Evolutionary conservation across 2,797 vertebrate genomes (phyloP), one percentile per base, ranked within the genome.

Genomic region (Pitangus sulphuratus): DNA sequence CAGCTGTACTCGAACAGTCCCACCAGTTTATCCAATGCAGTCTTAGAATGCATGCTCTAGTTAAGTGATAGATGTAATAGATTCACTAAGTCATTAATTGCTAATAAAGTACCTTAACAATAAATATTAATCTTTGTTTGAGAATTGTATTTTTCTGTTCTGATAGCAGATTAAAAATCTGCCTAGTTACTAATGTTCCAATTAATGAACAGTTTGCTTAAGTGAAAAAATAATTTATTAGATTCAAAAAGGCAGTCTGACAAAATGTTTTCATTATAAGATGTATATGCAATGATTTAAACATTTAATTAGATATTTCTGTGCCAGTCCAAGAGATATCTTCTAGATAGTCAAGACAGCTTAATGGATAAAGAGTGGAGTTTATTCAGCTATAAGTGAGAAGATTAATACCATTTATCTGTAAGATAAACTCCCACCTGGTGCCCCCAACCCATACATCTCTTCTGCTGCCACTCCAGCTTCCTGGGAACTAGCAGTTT

Each of bases 131-230:
- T 87, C 85, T 91, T 87, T 83, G 66, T 78, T 95, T 64, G 84
- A 53, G 66, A 94, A 93, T 96, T 96, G 87, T 93, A 83, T 96
- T 97, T 97, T 97, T 93, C 89, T 94, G 33, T 82, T 93, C 93
- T 84, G 77, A 96, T 95, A 87, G 77, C 2, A 1, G 84, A 97
- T 94, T 92, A 85, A 93, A 92, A 95, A 87, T 53, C 61, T 69
- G 16, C 90, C 93, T n/a, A 57, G 70, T 93, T 96, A 96, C 91
- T 97, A 97, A 97, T 95, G 87, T 77, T 79, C 91, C 95, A 93
- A 96, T 94, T 97, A 96, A 97, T 79, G 82, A 90, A 95, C 3
- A 0, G 76, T 96, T 97, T 96, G 82, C 89, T 94, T 94, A 95
- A 95, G 64, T 87, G 94, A 93, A 94, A 93, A 95, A 97, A 96